Evolutionary conservation across 2,797 vertebrate genomes (phyloP), one percentile per base, ranked within the genome.

Genomic region (Acanthis flammea): DNA sequence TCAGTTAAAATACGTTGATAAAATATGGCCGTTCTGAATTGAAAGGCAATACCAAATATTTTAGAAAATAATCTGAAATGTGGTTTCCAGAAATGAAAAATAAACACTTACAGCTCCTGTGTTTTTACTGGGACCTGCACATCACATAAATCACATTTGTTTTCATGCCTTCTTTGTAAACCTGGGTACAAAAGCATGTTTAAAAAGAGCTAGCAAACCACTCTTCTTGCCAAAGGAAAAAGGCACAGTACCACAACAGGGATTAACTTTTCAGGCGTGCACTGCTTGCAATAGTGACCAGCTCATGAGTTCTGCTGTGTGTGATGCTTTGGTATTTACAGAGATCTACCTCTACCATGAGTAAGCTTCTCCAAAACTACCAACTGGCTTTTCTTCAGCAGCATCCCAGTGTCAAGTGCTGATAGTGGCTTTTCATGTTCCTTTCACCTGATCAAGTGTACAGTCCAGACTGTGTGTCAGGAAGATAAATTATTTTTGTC

Each of bases 151-250:
- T 77, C 28, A 45, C 7, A 9, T 10, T 27, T 47, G 11, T 68
- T 87, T 81, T 70, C n/a, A 12, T 78, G 55, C 44, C 42, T 58
- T 66, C 61, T 87, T 35, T 82, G 39, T 86, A 86, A 94, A 91
- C 28, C 33, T 45, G 25, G n/a, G 19, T 71, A 68, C 58, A 86
- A 78, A 88, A 90, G 54, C 30, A 51, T 23, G 6, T 66, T 87
- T 66, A 22, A 55, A 89, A 67, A 57, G 25, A 62, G 7, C 13
- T 79, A 55, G 33, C 31, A 81, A 90, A 33, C 47, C 23, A 24
- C 12, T 77, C 10, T 7, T 47, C 24, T 80, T 92, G 90, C 28
- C 37, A 39, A 47, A 74, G 48, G 47, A 33, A 73, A 72, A 87
- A 68, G 15, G 12, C 24, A 10, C 9, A 33, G 23, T 31, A 47